A percentile compares a stretch with the other conserved stretches of the same genome.
These are phyloP conservation scores for Ecdyonurus torrentis DNA, from an alignment of 2,888 invertebrate genomes.

Conservation along the genomic window DNA sequence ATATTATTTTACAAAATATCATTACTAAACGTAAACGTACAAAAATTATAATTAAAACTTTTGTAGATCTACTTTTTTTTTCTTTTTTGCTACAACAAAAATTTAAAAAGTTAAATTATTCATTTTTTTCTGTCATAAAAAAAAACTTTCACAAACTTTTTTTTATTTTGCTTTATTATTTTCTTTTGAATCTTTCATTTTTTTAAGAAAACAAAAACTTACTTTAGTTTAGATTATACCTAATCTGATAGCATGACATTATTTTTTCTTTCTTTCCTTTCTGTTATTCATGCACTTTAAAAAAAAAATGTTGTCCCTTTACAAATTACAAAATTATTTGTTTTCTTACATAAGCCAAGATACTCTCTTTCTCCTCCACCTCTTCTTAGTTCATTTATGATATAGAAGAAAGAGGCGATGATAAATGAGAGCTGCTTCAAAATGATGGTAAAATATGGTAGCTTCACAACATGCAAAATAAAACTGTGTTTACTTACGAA, in stretches of 20 bases:
- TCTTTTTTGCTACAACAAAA: background rate
- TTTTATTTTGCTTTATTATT: too few relatives aligned
- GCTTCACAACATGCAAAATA: too few relatives aligned
- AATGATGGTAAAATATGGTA: too few relatives aligned
- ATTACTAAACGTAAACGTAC: background rate
- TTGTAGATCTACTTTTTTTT: background rate
- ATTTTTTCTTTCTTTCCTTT: background rate
- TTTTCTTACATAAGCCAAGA: background rate
- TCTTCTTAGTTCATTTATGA: background rate
- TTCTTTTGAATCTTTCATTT: background rate
- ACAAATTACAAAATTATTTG: background rate
- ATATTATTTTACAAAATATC: too few relatives aligned
- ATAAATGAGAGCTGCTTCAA: background rate
- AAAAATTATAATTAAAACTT: background rate
- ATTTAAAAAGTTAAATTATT: background rate
- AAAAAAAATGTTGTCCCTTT: too few relatives aligned
- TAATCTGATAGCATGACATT: background rate
- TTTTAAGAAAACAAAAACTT: too few relatives aligned
- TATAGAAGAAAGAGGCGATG: background rate
- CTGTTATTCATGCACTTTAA: too few relatives aligned
- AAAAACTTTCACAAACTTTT: too few relatives aligned
- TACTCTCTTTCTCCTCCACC: too few relatives aligned
- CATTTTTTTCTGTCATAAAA: background rate
- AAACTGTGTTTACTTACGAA: too few relatives aligned
- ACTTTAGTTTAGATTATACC: background rate